A percentile compares a stretch with the other conserved stretches of the same genome.
phyloP scores from a whole-genome alignment of 2,797 vertebrate species.

The Peromyscus melanophrys region DNA sequence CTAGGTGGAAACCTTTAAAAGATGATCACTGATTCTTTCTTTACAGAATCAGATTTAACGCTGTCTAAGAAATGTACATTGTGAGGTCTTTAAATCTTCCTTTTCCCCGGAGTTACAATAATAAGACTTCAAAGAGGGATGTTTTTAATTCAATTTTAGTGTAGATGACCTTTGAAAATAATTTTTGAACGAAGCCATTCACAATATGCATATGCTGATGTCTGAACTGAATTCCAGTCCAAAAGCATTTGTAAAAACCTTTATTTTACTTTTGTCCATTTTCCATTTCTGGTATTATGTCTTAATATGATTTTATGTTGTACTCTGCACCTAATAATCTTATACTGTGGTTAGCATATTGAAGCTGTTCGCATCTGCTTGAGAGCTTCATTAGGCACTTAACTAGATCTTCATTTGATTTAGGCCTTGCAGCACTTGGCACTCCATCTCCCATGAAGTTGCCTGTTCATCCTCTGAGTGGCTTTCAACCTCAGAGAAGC shows the following conservation, averaged over 20 bases:
- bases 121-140: background rate
- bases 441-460: conserved; percentile 34
- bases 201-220: background rate
- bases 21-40: conserved; percentile 65
- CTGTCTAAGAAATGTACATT: background rate
- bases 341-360: conserved; percentile 44
- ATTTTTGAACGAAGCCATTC: background rate
- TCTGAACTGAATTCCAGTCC: background rate
- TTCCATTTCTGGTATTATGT: background rate
- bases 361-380: conserved; percentile 44
- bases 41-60: conserved; percentile 14
- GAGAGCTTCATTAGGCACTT: conserved; percentile 68
- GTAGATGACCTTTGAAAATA: conserved; percentile 18
- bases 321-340: conserved; percentile 50
- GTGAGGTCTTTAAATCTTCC: background rate
- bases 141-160: conserved; percentile 23
- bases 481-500: conserved; percentile 59
- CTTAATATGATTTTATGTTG: conserved; percentile 66
- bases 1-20: conserved; percentile 80
- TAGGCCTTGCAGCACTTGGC: conserved; percentile 55
- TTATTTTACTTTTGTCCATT: conserved; percentile 29
- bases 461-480: conserved; percentile 10
- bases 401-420: conserved; percentile 70
- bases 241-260: background rate
- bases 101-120: conserved; percentile 12